These are phyloP conservation scores for Zele albiditarsus DNA, from an alignment of 2,888 invertebrate genomes.

Conservation along the genomic window DNA sequence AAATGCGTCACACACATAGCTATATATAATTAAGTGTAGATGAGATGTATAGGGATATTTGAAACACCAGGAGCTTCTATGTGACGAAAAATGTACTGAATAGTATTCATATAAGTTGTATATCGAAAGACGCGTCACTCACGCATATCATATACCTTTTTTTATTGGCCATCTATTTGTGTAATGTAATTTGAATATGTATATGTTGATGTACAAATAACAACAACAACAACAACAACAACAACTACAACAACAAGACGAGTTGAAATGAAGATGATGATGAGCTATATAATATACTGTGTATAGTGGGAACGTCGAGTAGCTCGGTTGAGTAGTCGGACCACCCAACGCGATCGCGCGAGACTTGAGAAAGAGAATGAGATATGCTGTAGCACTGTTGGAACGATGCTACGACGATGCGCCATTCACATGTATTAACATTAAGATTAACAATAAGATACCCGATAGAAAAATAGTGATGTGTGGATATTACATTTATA, in stretches of 20 bases:
- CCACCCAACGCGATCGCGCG: constrained; percentile 73
- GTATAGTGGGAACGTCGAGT: constrained; percentile 26
- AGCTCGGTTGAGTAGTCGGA: constrained; percentile 65
- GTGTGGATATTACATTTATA: background rate
- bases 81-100: background rate
- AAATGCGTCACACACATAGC: constrained; percentile 62
- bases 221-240: too few relatives aligned
- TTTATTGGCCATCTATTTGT: background rate
- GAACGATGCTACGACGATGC: constrained; percentile 51
- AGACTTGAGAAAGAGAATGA: constrained; percentile 61
- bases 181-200: too few relatives aligned
- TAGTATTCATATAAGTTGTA: background rate
- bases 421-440: constrained; percentile 4
- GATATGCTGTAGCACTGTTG: constrained; percentile 49
- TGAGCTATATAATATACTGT: constrained; percentile 25
- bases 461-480: background rate
- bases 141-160: background rate
- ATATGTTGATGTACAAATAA: constrained; percentile 1
- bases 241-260: constrained; percentile 26
- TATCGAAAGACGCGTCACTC: background rate
- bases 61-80: constrained; percentile 7
- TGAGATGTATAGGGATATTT: background rate
- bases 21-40: constrained; percentile 29
- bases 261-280: constrained; percentile 20
- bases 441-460: background rate